Conservation (phyloP, 2,113 vertebrate genomes). For the Scytalopus superciliaris region DNA sequence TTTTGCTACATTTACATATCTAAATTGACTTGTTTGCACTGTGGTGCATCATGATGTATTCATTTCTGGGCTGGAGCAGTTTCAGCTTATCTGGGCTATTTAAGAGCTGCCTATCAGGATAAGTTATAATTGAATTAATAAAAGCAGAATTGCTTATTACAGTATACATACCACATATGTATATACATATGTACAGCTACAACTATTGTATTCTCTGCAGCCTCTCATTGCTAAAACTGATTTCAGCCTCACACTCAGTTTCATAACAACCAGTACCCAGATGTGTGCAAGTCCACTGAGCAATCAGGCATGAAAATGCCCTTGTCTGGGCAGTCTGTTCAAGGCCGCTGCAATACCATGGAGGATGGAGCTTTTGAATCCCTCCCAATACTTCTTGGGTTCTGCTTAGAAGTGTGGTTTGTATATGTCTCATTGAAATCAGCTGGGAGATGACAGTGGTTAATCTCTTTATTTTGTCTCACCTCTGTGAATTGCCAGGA, state of each 20-base stretch:
- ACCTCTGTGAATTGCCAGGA: background rate
- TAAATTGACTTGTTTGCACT: background rate
- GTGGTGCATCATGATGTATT: background rate
- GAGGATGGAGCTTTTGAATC: background rate
- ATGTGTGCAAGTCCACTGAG: background rate
- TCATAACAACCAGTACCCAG: fast-evolving
- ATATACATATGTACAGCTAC: background rate
- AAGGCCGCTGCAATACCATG: background rate
- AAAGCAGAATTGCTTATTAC: background rate
- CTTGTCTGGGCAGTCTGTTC: background rate
- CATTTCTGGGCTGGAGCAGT: background rate
- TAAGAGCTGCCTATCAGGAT: background rate
- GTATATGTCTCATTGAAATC: background rate
- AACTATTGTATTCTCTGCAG: background rate
- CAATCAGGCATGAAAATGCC: background rate
- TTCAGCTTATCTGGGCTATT: background rate
- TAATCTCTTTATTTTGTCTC: background rate
- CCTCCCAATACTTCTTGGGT: background rate
- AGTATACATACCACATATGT: background rate
- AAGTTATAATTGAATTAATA: background rate
- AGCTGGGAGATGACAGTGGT: background rate
- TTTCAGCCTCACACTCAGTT: background rate
- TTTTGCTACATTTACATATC: background rate
- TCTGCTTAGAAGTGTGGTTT: background rate
- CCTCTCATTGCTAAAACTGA: background rate